A percentile compares a stretch with the other conserved stretches of the same genome.
phyloP scores from a whole-genome alignment of 2,113 vertebrate species.

The Heliornis fulica region DNA sequence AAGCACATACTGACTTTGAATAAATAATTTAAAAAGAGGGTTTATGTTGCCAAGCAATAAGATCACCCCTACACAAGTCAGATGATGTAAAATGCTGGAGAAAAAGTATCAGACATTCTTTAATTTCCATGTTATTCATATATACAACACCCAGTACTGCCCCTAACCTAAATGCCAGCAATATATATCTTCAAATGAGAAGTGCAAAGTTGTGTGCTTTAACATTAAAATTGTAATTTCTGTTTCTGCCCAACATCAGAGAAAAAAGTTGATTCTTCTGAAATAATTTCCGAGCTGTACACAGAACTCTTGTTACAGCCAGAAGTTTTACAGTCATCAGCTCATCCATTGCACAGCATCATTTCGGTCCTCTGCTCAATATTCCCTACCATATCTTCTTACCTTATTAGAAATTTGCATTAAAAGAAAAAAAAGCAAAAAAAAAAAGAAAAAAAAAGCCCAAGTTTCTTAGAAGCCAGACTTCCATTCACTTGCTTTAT shows the following conservation, averaged over 20 bases:
- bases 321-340: background rate
- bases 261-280: background rate
- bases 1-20: background rate
- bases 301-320: background rate
- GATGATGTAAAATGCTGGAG: background rate
- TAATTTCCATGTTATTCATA: background rate
- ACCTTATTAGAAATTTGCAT: background rate
- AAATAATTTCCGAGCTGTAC: background rate
- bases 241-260: background rate
- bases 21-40: background rate
- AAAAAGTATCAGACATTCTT: background rate
- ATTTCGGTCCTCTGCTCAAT: background rate
- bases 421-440: too few relatives aligned
- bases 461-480: background rate
- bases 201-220: background rate
- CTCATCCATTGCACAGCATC: background rate
- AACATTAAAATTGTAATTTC: background rate
- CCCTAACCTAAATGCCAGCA: background rate
- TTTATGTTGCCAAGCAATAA: constrained; percentile 7
- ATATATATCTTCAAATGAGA: background rate
- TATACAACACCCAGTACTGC: background rate
- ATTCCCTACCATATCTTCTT: background rate
- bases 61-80: background rate
- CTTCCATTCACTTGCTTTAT: background rate
- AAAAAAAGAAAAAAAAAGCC: background rate